A percentile compares a stretch with the other conserved stretches of the same genome.
Conservation (phyloP, 2,888 invertebrate genomes). For the Bimastos eiseni region DNA sequence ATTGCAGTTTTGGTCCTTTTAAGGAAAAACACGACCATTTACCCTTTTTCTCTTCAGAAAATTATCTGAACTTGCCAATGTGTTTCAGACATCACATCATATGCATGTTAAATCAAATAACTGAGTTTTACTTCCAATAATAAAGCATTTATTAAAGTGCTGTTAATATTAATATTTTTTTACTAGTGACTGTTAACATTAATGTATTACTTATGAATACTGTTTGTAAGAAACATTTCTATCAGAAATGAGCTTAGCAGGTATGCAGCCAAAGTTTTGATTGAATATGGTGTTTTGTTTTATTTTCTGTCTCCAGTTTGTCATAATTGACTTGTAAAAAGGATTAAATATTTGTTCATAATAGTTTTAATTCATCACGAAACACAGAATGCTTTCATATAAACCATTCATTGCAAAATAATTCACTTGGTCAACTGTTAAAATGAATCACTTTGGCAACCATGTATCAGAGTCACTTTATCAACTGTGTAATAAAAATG, state of each 20-base stretch:
- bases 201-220: not conserved
- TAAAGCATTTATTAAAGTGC: not conserved
- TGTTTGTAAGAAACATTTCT: not conserved
- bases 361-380: not conserved
- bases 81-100: not conserved
- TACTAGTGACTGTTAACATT: not conserved
- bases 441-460: not conserved
- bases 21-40: not conserved
- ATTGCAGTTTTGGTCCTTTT: not conserved
- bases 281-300: not conserved
- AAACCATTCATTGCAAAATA: not conserved
- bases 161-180: not conserved
- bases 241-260: not conserved
- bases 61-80: not conserved
- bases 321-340: not conserved
- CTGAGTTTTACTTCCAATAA: not conserved
- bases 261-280: not conserved
- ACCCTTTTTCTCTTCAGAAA: not conserved
- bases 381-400: not conserved
- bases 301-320: not conserved
- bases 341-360: not conserved
- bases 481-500: not conserved
- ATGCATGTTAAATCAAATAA: not conserved
- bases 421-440: conserved; percentile 5
- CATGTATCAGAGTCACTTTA: not conserved